Evolutionary conservation across 2,797 vertebrate species (phyloP).

Genomic region (Cirrhinus molitorella): DNA sequence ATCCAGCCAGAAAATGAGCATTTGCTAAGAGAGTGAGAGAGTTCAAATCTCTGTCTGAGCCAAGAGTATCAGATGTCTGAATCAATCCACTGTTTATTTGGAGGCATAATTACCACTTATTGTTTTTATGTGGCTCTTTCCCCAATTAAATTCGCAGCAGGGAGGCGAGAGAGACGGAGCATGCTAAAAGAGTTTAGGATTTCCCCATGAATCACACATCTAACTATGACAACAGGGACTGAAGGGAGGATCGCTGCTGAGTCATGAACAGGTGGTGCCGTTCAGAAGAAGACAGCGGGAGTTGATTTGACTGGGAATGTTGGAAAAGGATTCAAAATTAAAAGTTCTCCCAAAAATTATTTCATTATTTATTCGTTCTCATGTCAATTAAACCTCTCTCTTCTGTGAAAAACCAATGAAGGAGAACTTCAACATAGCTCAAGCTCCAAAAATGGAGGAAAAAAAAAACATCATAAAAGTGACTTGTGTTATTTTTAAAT

Average conservation of each 20-base stretch:
- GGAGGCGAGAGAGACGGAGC: neutral
- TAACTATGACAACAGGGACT: conserved; percentile 17
- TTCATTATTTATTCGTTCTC: neutral
- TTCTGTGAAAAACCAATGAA: neutral
- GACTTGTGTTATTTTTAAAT: neutral
- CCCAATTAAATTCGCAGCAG: neutral
- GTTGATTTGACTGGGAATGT: neutral
- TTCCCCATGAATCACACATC: conserved; percentile 47
- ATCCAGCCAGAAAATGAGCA: neutral
- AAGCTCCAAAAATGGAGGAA: neutral
- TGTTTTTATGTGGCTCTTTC: conserved; percentile 11
- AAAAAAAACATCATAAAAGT: neutral
- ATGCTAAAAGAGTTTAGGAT: conserved; percentile 10
- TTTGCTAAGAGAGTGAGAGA: conserved; percentile 16
- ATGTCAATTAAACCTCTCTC: neutral
- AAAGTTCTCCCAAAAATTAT: neutral
- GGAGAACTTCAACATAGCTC: neutral
- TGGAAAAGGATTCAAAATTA: neutral
- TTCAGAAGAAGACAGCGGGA: conserved; percentile 12
- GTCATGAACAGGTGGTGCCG: conserved; percentile 70
- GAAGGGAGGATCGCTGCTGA: conserved; percentile 60
- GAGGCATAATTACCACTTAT: conserved; percentile 21
- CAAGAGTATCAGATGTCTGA: neutral
- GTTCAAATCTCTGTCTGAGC: conserved; percentile 2
- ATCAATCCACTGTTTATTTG: conserved; percentile 37